A percentile compares a stretch with the other conserved stretches of the same genome.
These are phyloP conservation scores for Hydroisotoma schaefferi DNA, from an alignment of 2,888 invertebrate species.

Conservation along the genomic window DNA sequence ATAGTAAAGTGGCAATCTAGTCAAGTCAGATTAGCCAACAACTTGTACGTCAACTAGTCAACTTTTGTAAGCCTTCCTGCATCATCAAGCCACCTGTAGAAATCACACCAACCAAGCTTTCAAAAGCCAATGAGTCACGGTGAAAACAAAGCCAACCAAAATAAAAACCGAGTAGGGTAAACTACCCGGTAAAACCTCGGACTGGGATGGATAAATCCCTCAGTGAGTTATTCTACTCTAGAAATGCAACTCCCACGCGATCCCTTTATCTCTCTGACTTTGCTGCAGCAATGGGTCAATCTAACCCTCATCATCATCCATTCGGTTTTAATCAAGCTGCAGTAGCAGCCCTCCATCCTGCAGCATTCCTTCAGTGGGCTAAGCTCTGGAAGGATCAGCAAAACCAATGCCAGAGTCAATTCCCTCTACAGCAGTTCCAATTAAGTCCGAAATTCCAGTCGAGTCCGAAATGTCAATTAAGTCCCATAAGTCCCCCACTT, in stretches of 20 bases:
- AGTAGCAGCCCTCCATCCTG: conserved; percentile 35
- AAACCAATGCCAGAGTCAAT: conserved; percentile 24
- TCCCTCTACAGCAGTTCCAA: too few relatives aligned
- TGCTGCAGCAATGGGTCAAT: conserved; percentile 26
- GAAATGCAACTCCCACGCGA: conserved; percentile 4
- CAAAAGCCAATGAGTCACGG: conserved; percentile 1
- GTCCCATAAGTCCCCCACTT: conserved; percentile 10
- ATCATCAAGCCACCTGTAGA: too few relatives aligned
- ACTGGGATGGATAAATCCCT: conserved; percentile 27
- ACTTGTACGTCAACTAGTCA: background rate
- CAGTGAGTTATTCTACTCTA: conserved; percentile 20
- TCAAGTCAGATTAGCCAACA: background rate
- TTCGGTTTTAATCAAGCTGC: background rate
- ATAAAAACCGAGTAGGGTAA: background rate
- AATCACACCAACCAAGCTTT: too few relatives aligned
- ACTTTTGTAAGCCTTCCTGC: background rate
- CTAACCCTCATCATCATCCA: conserved; percentile 16
- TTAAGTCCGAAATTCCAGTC: too few relatives aligned
- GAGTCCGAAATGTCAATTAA: too few relatives aligned
- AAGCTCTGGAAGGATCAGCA: conserved; percentile 41
- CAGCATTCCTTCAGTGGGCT: conserved; percentile 46
- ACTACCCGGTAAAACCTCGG: too few relatives aligned
- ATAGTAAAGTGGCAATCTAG: background rate
- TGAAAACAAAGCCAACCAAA: background rate
- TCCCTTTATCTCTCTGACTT: conserved; percentile 22